These are phyloP conservation scores for Epistrophe grossulariae DNA, from an alignment of 2,888 invertebrate species.

Conservation along the genomic window DNA sequence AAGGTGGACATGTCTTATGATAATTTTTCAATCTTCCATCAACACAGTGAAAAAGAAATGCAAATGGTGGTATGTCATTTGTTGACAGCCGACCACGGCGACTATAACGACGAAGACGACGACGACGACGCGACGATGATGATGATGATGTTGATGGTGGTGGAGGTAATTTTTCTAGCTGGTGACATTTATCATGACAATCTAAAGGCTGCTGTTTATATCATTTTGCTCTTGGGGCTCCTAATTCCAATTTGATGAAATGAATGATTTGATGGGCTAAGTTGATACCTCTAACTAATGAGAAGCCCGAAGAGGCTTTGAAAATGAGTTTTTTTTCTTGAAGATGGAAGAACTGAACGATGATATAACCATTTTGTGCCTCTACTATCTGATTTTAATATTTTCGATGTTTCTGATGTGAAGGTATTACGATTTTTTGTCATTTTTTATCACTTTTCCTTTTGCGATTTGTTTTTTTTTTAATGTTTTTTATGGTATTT, in stretches of 20 bases:
- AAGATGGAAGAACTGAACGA: not conserved
- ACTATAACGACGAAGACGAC: not conserved
- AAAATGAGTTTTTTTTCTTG: not conserved
- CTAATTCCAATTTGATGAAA: constrained; percentile 52
- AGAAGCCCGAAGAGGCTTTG: constrained; percentile 25
- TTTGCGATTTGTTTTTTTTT: too few relatives aligned
- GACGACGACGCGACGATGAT: not conserved
- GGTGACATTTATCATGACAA: constrained; percentile 67
- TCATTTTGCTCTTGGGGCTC: constrained; percentile 14
- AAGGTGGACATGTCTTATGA: constrained; percentile 44
- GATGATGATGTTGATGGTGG: not conserved
- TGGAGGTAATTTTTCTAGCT: constrained; percentile 37
- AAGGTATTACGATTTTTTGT: too few relatives aligned
- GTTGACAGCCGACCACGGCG: constrained; percentile 48
- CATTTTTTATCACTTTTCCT: too few relatives aligned
- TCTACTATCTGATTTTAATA: too few relatives aligned
- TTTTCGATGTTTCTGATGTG: too few relatives aligned
- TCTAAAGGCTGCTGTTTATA: constrained; percentile 32
- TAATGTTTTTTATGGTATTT: too few relatives aligned
- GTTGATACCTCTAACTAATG: constrained; percentile 45
- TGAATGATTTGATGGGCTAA: constrained; percentile 64
- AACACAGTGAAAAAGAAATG: constrained; percentile 20
- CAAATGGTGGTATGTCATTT: constrained; percentile 42
- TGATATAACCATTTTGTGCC: not conserved
- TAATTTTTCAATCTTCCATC: constrained; percentile 53